Conservation (phyloP, 2,113 vertebrate genomes). For the Podocnemis expansa region DNA sequence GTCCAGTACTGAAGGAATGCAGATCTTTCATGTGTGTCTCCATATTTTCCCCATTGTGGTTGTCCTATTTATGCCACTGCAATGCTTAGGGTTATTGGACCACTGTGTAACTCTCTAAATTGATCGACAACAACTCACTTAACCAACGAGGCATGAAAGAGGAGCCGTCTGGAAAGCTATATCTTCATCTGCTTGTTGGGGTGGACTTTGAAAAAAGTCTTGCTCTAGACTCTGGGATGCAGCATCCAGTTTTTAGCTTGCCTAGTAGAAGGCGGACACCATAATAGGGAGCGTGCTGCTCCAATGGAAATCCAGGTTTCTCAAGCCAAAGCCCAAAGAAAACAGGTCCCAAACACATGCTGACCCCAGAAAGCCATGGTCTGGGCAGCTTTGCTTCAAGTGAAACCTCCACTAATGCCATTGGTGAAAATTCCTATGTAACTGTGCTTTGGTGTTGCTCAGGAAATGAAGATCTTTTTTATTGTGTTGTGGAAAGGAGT, state of each 20-base stretch:
- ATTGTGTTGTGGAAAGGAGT: not conserved
- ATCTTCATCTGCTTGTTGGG: not conserved
- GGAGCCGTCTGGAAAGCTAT: not conserved
- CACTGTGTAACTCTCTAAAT: not conserved
- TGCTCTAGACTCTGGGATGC: not conserved
- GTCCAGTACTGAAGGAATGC: not conserved
- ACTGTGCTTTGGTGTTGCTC: not conserved
- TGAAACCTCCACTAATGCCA: not conserved
- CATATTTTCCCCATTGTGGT: not conserved
- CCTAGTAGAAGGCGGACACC: fast-evolving
- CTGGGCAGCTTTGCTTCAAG: not conserved
- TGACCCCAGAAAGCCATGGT: fast-evolving
- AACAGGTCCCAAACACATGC: not conserved
- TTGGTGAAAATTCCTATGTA: not conserved
- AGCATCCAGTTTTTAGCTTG: not conserved
- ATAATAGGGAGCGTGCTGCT: fast-evolving
- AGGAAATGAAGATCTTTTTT: not conserved
- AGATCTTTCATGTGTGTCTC: fast-evolving
- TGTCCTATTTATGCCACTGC: too few species aligned
- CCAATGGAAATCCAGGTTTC: not conserved
- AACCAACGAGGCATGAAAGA: not conserved
- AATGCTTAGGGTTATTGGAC: not conserved
- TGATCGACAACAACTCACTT: not conserved
- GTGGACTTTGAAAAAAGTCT: not conserved
- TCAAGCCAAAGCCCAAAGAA: not conserved